phyloP scores from a whole-genome alignment of 2,888 invertebrate species.

The Rhagium mordax region DNA sequence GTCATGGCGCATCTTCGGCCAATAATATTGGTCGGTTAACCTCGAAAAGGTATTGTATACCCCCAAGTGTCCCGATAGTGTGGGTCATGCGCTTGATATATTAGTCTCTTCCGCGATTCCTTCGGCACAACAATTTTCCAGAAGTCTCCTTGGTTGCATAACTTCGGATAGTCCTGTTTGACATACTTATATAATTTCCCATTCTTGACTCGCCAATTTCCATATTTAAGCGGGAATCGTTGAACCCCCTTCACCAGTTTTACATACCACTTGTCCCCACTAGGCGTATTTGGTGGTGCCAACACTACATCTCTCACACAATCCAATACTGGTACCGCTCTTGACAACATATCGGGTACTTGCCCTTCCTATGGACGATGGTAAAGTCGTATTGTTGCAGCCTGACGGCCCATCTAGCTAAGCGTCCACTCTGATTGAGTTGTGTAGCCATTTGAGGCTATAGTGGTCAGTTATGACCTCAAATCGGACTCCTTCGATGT shows the following conservation, averaged over 20 bases:
- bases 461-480: constrained; percentile 45
- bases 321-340: constrained; percentile 10
- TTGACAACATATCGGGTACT: constrained; percentile 39
- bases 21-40: constrained; percentile 44
- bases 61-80: constrained; percentile 50
- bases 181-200: constrained; percentile 45
- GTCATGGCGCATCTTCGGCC: constrained; percentile 49
- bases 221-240: constrained; percentile 39
- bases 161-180: constrained; percentile 27
- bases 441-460: constrained; percentile 27
- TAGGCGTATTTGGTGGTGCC: no score
- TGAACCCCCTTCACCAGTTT: constrained; percentile 32
- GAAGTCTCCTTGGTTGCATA: constrained; percentile 23
- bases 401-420: constrained; percentile 30
- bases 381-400: constrained; percentile 48
- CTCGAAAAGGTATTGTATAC: constrained; percentile 47
- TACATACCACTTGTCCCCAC: constrained; percentile 45
- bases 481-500: constrained; percentile 43
- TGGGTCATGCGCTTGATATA: constrained; percentile 40
- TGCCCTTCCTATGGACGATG: constrained; percentile 43
- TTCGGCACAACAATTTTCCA: constrained; percentile 52
- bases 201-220: constrained; percentile 43
- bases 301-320: not conserved
- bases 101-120: constrained; percentile 17
- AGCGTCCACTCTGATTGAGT: constrained; percentile 32